These are phyloP conservation scores for Poecilia picta DNA, from an alignment of 2,797 vertebrate genomes.

Conservation along the genomic window DNA sequence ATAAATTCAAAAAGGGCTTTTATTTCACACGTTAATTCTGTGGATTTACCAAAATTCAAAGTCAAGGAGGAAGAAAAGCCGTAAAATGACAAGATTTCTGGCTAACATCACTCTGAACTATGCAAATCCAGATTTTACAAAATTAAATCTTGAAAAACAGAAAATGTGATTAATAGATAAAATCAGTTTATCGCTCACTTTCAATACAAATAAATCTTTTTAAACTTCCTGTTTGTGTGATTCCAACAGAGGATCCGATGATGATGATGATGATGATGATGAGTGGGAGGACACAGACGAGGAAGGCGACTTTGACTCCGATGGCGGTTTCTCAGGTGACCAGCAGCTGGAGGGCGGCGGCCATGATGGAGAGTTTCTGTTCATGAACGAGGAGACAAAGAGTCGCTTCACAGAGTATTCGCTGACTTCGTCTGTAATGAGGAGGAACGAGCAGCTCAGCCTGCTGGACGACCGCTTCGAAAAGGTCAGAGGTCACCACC, in stretches of 20 bases:
- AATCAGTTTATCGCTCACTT: no score
- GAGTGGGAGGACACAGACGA: slow-evolving; percentile 89
- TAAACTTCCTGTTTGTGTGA: slow-evolving; percentile 10
- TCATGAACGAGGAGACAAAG: slow-evolving; percentile 92
- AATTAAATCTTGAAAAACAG: no score
- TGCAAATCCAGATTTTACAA: no score
- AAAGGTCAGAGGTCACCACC: slow-evolving; percentile 70
- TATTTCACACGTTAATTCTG: no score
- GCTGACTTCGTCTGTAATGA: slow-evolving; percentile 92
- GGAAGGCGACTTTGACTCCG: slow-evolving; percentile 76
- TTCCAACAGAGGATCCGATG: slow-evolving; percentile 38
- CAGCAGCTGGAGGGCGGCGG: slow-evolving; percentile 28
- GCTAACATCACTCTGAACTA: no score
- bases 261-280: slow-evolving; percentile 72
- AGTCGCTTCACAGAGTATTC: slow-evolving; percentile 98
- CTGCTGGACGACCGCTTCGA: slow-evolving; percentile 96
- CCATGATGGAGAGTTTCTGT: slow-evolving; percentile 77
- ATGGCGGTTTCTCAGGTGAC: slow-evolving; percentile 79
- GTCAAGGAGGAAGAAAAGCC: no score
- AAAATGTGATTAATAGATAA: no score
- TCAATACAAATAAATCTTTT: neutral
- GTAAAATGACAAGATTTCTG: no score
- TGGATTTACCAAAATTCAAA: no score
- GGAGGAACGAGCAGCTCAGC: slow-evolving; percentile 92
- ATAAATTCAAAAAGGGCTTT: no score